Base-by-base conservation (phyloP, 2,797 vertebrate species). In the Brachyrhaphis roseni region DNA sequence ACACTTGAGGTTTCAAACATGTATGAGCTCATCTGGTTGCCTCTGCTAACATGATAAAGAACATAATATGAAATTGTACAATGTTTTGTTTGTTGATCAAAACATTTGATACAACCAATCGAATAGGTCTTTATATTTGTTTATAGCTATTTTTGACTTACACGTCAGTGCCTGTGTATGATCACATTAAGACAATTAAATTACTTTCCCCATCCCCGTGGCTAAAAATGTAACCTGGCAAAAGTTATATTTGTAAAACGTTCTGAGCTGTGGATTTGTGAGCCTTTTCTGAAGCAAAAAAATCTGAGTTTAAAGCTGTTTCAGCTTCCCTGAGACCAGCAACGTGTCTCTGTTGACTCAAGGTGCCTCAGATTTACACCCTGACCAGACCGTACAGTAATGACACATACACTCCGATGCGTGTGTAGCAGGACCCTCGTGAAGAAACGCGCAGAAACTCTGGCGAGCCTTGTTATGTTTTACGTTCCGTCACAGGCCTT, bases 401-500 rank as follows among this genome's bases (percentile, higher is more conserved):
- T 80, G 49, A 41, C n/a, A 79, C 81, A 76, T 18, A 64, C 16
- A 43, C 74, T 73, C 26, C 43, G 10, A 79, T 36, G 78, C 20
- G 43, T 39, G 64, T 74, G 47, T 13, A 55, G 53, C 55, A 43
- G 13, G 49, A 70, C 53, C 57, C 53, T 64, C 62, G 64, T 71
- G 62, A 47, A 80, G 13, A 70, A 81, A 64, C 39, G 45, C 12
- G 75, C 76, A 75, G 46, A 62, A 0, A 74, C 64, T 81, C 83
- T 86, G 85, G 84, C 0, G 16, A 84, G 84, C 64, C 55, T 75
- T 88, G 85, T 84, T 89, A 86, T 81, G 81, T 88, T 90, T 93
- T 89, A 89, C 3, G 64, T 84, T 78, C 85, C 75, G 28, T 84
- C 86, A 72, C 66, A 78, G 78, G 64, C 78, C 74, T 85, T 88